These are phyloP conservation scores for Lucifuga dentata DNA, from an alignment of 2,113 vertebrate genomes.

Conservation along the genomic window DNA sequence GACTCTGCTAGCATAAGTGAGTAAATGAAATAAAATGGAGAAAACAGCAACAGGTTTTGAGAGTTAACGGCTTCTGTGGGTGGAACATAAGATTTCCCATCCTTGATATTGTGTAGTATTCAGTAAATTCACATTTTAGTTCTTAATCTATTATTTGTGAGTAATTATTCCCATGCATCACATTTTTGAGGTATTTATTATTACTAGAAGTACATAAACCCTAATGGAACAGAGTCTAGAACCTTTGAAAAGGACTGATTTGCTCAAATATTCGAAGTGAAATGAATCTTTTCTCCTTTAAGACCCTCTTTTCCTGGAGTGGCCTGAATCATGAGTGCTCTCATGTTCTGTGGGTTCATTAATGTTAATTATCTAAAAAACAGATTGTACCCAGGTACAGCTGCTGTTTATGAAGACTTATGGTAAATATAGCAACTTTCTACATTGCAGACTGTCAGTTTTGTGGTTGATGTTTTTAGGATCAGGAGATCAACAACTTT, in stretches of 20 bases:
- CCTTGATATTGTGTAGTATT: neutral
- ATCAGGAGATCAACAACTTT: conserved; percentile 30
- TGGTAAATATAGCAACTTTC: no score
- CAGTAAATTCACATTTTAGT: neutral
- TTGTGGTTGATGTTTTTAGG: neutral
- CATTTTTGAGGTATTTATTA: no score
- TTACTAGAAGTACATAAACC: no score
- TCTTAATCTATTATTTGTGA: no score
- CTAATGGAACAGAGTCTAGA: no score
- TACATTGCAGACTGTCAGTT: no score
- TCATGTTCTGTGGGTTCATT: conserved; percentile 11
- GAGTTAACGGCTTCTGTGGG: neutral
- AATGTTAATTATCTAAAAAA: neutral
- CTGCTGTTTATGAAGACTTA: no score
- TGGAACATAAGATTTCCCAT: neutral
- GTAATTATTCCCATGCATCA: no score
- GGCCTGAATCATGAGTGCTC: no score
- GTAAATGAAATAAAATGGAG: neutral
- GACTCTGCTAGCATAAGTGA: no score
- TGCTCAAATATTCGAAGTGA: neutral
- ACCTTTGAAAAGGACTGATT: no score
- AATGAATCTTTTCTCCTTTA: neutral
- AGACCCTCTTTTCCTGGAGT: neutral
- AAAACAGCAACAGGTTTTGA: neutral
- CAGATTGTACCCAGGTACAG: no score